These are phyloP conservation scores for Dissostichus mawsoni DNA, from an alignment of 2,113 vertebrate species.

Conservation along the genomic window DNA sequence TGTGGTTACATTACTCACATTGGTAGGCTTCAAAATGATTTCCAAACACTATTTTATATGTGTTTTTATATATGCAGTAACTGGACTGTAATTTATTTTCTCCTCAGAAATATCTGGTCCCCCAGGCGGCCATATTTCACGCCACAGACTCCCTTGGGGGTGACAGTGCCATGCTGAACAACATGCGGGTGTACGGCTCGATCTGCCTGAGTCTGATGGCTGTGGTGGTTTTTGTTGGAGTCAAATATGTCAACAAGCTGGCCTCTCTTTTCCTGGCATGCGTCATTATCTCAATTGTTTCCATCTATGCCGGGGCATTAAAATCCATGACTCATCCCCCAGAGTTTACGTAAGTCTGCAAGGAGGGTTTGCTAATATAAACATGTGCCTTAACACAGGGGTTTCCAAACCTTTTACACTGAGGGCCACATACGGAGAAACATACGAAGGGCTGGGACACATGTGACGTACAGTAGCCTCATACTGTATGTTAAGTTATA, in stretches of 20 bases:
- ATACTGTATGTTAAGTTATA: too few relatives aligned
- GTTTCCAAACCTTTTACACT: too few relatives aligned
- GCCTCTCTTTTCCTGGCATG: slow-evolving; percentile 97
- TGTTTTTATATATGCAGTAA: background rate
- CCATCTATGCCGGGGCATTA: slow-evolving; percentile 95
- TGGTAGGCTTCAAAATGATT: background rate
- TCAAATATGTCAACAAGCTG: slow-evolving; percentile 98
- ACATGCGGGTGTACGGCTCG: slow-evolving; percentile 96
- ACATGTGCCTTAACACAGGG: background rate
- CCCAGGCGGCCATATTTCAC: slow-evolving; percentile 94
- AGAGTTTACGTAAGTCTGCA: slow-evolving; percentile 92
- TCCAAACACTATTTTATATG: background rate
- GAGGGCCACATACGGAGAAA: too few relatives aligned
- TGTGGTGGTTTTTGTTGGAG: slow-evolving; percentile 96
- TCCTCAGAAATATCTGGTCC: slow-evolving; percentile 93
- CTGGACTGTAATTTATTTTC: slow-evolving; percentile 1
- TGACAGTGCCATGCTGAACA: slow-evolving; percentile 92
- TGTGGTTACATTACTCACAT: background rate
- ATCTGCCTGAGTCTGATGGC: slow-evolving; percentile 96
- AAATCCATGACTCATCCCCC: slow-evolving; percentile 96
- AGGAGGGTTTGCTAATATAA: background rate
- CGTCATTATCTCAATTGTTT: slow-evolving; percentile 96
- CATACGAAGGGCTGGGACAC: too few relatives aligned
- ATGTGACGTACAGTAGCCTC: too few relatives aligned
- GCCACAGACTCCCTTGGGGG: slow-evolving; percentile 83